A percentile compares a stretch with the other conserved stretches of the same genome.
phyloP scores from a whole-genome alignment of 2,113 vertebrate genomes.

The Megaceryle maxima region DNA sequence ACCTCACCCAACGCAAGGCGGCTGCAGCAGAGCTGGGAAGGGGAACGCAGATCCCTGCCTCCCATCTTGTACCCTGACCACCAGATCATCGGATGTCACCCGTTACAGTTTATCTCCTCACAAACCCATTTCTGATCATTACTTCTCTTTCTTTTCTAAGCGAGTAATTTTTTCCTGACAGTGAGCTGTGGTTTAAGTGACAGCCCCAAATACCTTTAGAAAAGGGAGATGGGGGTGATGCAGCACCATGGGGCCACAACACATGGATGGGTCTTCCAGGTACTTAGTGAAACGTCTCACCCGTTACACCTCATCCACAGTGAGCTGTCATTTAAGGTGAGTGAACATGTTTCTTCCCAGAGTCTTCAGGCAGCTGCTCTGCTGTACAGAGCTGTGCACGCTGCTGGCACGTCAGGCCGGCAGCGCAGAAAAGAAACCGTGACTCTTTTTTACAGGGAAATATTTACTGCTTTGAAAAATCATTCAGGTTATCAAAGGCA shows the following conservation, averaged over 20 bases:
- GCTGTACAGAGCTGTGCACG: not conserved
- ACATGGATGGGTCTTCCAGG: accelerated
- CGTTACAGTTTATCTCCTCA: not conserved
- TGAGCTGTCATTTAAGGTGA: not conserved
- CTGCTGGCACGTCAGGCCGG: not conserved
- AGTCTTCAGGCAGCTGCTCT: not conserved
- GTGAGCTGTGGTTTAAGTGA: not conserved
- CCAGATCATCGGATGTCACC: not conserved
- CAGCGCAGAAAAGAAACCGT: not conserved
- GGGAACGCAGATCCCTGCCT: not conserved
- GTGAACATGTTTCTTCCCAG: not conserved
- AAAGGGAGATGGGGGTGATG: not conserved
- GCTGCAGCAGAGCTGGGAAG: slow-evolving; percentile 1
- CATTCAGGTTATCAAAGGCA: not conserved
- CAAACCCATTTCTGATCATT: not conserved
- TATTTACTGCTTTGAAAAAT: not conserved
- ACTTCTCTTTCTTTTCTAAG: not conserved
- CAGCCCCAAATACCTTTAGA: not conserved
- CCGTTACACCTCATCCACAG: not conserved
- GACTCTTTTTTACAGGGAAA: not conserved
- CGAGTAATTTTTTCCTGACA: not conserved
- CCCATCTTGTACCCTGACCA: not conserved
- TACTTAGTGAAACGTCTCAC: not conserved
- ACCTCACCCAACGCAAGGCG: not conserved
- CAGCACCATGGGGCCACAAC: accelerated